These are phyloP conservation scores for Porites rus DNA, from an alignment of 92 coral and sea anemone species.

Conservation along the genomic window DNA sequence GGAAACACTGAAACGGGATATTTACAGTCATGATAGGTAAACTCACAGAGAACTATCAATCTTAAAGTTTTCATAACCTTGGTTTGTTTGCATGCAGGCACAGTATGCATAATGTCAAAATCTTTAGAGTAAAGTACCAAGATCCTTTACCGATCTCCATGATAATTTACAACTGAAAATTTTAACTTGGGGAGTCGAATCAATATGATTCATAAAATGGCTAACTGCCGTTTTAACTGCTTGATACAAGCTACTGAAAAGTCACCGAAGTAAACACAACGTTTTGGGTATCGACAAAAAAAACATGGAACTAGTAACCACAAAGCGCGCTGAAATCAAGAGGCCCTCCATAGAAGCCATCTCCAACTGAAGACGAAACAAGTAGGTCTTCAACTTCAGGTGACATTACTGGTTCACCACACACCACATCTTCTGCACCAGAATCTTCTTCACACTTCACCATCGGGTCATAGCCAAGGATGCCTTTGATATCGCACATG, in stretches of 20 bases:
- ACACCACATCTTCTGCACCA: conserved; percentile 77
- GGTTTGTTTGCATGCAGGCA: conserved; percentile 2
- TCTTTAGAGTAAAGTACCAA: background rate
- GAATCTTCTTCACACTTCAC: conserved; percentile 63
- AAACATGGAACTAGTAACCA: conserved; percentile 24
- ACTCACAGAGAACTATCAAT: background rate
- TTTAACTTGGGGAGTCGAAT: background rate
- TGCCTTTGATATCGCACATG: conserved; percentile 88
- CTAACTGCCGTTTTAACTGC: conserved; percentile 56
- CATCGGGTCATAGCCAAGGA: conserved; percentile 95
- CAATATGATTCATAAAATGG: conserved; percentile 40
- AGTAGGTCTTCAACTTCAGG: conserved; percentile 69
- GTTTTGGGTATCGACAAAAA: conserved; percentile 39
- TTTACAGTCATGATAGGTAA: background rate
- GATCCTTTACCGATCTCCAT: background rate
- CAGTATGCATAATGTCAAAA: conserved; percentile 32
- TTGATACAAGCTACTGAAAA: conserved; percentile 96
- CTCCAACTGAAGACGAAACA: conserved; percentile 52
- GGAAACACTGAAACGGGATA: background rate
- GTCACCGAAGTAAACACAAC: conserved; percentile 49
- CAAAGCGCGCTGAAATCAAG: conserved; percentile 50
- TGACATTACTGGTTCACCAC: conserved; percentile 80
- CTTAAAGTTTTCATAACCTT: background rate
- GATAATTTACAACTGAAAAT: conserved; percentile 25
- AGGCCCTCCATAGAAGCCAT: conserved; percentile 22